Evolutionary conservation across 1,140 invertebrate species (phyloP).

Genomic region (Steinernema feltiae): DNA sequence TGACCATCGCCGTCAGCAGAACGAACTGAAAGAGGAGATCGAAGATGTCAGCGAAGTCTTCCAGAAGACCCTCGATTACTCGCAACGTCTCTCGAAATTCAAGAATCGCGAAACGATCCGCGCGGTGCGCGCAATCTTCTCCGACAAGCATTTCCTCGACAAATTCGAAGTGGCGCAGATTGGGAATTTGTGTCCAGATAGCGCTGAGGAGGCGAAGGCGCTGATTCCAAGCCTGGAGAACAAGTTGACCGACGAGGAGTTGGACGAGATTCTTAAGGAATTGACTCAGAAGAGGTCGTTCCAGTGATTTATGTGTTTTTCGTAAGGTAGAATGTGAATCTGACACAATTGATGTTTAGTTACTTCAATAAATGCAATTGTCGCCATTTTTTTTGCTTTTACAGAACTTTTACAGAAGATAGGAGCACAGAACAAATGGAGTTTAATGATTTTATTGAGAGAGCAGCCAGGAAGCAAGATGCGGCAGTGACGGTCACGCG

Average conservation of each 20-base stretch:
- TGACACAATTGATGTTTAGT: no score
- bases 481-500: no score
- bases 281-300: no score
- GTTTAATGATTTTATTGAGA: no score
- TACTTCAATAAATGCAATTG: no score
- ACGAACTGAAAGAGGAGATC: constrained; percentile 87
- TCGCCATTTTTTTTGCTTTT: no score
- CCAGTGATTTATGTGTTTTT: no score
- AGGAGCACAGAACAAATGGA: no score
- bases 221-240: constrained; percentile 70
- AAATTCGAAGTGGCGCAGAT: constrained; percentile 96
- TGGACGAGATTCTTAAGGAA: constrained; percentile 39
- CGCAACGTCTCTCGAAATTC: constrained; percentile 81
- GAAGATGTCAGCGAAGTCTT: constrained; percentile 82
- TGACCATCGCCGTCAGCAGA: constrained; percentile 91
- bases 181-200: constrained; percentile 94
- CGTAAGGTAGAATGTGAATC: no score
- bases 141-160: constrained; percentile 65
- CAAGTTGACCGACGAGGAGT: constrained; percentile 39
- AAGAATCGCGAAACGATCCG: constrained; percentile 97
- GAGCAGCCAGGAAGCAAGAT: no score
- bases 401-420: no score
- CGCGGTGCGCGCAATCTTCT: constrained; percentile 68
- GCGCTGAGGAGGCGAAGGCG: constrained; percentile 91
- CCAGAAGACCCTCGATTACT: constrained; percentile 92